phyloP scores from a whole-genome alignment of 2,888 invertebrate genomes.

The Troides oblongomaculatus region DNA sequence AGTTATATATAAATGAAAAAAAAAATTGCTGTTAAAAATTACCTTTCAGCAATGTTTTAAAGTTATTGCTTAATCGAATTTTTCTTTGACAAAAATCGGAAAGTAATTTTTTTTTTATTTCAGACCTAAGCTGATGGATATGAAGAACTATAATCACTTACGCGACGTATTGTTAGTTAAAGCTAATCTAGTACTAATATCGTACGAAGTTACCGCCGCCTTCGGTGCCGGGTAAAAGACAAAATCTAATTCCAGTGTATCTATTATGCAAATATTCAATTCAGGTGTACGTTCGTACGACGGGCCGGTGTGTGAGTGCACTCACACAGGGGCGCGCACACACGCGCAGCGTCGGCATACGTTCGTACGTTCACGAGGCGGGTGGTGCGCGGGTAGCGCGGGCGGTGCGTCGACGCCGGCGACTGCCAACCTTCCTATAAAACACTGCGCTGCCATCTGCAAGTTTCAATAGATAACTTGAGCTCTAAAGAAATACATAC shows the following conservation, averaged over 20 bases:
- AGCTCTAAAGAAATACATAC: constrained; percentile 68
- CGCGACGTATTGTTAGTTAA: not conserved
- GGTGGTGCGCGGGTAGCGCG: constrained; percentile 40
- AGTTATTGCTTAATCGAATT: too few species aligned
- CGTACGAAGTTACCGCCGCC: not conserved
- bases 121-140: not conserved
- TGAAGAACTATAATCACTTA: not conserved
- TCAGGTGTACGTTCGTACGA: constrained; percentile 35
- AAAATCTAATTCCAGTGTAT: constrained; percentile 28
- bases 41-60: too few species aligned
- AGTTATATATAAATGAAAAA: too few species aligned
- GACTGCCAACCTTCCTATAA: constrained; percentile 67
- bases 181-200: not conserved
- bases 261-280: constrained; percentile 45
- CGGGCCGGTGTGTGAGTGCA: constrained; percentile 39
- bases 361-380: constrained; percentile 35
- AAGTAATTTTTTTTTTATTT: too few species aligned
- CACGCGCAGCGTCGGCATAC: constrained; percentile 31
- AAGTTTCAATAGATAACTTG: constrained; percentile 79
- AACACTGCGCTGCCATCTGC: constrained; percentile 78
- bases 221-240: constrained; percentile 6
- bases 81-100: too few species aligned
- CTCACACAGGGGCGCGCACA: constrained; percentile 41
- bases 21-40: too few species aligned
- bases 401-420: constrained; percentile 46